phyloP scores from a whole-genome alignment of 2,888 invertebrate genomes.

The Netelia virgata region DNA sequence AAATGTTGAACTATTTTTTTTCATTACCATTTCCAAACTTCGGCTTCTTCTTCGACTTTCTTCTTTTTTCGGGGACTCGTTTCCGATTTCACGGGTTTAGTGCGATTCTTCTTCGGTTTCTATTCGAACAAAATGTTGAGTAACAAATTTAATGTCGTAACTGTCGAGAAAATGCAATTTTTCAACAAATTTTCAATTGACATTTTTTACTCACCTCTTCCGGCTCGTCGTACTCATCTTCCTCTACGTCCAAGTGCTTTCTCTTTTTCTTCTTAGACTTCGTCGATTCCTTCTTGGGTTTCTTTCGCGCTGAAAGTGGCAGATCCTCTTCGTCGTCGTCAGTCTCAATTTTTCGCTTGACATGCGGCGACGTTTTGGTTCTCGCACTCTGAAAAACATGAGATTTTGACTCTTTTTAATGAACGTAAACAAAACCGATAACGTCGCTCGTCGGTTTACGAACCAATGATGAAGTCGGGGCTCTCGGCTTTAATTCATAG shows the following conservation, averaged over 20 bases:
- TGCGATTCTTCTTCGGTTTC: slow-evolving; percentile 80
- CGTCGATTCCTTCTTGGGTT: slow-evolving; percentile 87
- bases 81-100: slow-evolving; percentile 78
- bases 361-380: slow-evolving; percentile 73
- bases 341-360: slow-evolving; percentile 86
- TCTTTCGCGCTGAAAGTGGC: slow-evolving; percentile 89
- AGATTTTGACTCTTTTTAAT: not conserved
- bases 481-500: slow-evolving; percentile 43
- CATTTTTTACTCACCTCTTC: slow-evolving; percentile 76
- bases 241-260: slow-evolving; percentile 77
- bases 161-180: not conserved
- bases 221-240: slow-evolving; percentile 78
- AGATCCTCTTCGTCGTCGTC: slow-evolving; percentile 89
- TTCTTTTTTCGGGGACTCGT: slow-evolving; percentile 89
- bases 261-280: slow-evolving; percentile 88
- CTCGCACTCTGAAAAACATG: slow-evolving; percentile 74
- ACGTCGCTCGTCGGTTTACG: slow-evolving; percentile 31
- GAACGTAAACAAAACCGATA: not conserved
- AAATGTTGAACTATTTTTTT: slow-evolving; percentile 5
- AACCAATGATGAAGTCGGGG: slow-evolving; percentile 53
- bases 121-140: slow-evolving; percentile 48
- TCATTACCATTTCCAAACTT: slow-evolving; percentile 96
- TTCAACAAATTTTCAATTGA: too few species aligned
- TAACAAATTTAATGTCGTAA: not conserved
- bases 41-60: slow-evolving; percentile 92